Base-by-base conservation (phyloP, 1,140 invertebrate species). In the Cotesia chilonis region DNA sequence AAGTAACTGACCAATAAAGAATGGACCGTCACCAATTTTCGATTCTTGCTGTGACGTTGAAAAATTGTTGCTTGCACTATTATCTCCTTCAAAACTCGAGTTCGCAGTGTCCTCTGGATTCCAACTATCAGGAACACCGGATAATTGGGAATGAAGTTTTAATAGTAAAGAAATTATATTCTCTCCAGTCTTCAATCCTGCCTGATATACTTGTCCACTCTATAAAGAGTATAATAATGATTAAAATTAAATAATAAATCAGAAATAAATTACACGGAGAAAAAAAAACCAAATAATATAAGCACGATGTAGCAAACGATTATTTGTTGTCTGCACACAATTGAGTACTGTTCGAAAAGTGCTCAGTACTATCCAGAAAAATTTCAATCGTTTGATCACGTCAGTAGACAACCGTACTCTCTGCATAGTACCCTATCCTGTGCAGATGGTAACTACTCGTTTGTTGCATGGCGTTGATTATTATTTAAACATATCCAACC, bases 91-190 rank as follows among this genome's bases (percentile, higher is more conserved):
- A 67, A 83, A 85, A 67, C 77, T 88, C 84, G 38, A 88, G 85
- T 63, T 88, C 75, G 72, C 87, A 84, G 79, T 88, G 41, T 87
- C 84, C n/a, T 90, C 88, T 0, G 88, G 88, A 77, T 89, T 89
- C 79, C 91, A 97, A 74, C 94, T 95, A 80, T 96, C 94, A 4
- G 94, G 90, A 51, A 91, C 88, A 4, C 93, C 94, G 0, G 94
- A 94, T 10, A 98, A 85, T 82, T 98, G 96, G 0, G 95, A 95
- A 85, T 98, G 96, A n/a, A 98, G 88, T 84, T 96, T 97, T 7
- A 98, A 87, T 28, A 99, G 86, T 51, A 98, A 87, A 0, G 96
- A 96, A 74, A 98, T 92, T 66, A 98, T 95, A 72, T 95, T 97
- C 84, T 98, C 96, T 77, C 96, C 94, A 14, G 95, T 88, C 69